phyloP scores from a whole-genome alignment of 92 coral and sea anemone species.

The Epizoanthus fatuus region DNA sequence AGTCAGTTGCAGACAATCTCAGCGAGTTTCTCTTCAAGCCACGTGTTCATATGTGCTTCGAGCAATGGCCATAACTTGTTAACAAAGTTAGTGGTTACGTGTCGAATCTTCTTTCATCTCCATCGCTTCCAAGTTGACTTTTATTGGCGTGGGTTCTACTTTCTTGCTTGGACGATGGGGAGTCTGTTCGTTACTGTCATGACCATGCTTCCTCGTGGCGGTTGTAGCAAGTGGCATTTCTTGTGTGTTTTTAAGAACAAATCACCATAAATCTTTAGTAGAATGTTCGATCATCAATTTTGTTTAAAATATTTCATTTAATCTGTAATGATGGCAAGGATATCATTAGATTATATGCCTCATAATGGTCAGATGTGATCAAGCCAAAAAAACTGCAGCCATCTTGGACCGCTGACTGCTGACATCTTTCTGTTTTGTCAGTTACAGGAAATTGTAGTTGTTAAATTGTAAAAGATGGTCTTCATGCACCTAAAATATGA shows the following conservation, averaged over 20 bases:
- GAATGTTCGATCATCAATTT: slow-evolving; percentile 7
- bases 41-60: slow-evolving; percentile 13
- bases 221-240: neutral
- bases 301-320: neutral
- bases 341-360: neutral
- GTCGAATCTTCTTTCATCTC: too few relatives aligned
- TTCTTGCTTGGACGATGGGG: neutral
- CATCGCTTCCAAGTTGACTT: too few relatives aligned
- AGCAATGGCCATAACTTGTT: slow-evolving; percentile 20
- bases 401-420: slow-evolving; percentile 14
- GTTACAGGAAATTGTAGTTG: too few relatives aligned
- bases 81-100: neutral
- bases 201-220: slow-evolving; percentile 5
- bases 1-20: slow-evolving; percentile 2
- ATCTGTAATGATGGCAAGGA: slow-evolving; percentile 15
- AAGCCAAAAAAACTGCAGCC: slow-evolving; percentile 2
- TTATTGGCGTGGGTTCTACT: neutral
- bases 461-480: too few relatives aligned
- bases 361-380: neutral
- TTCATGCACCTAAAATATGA: too few relatives aligned
- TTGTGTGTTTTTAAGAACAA: neutral
- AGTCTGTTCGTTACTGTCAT: neutral
- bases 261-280: neutral
- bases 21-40: slow-evolving; percentile 12
- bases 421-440: neutral